phyloP scores from a whole-genome alignment of 2,888 invertebrate species.

The Eilema depressum region DNA sequence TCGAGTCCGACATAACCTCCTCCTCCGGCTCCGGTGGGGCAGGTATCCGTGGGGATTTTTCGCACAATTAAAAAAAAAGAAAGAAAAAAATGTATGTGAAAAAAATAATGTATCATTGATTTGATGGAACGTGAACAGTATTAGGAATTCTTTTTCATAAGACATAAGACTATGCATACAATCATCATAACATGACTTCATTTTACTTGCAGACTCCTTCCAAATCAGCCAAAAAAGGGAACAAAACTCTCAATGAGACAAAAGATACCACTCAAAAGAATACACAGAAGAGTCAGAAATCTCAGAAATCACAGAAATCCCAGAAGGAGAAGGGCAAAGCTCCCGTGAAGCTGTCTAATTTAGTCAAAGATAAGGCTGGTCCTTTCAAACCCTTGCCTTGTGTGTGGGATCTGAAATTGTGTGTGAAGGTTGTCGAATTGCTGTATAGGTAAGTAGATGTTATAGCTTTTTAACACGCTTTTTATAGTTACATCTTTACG shows the following conservation, averaged over 20 bases:
- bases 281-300: conserved; percentile 59
- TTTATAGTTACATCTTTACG: too few species aligned
- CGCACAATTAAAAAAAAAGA: too few species aligned
- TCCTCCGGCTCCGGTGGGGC: too few species aligned
- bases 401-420: conserved; percentile 72
- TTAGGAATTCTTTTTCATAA: too few species aligned
- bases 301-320: conserved; percentile 72
- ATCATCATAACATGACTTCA: too few species aligned
- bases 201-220: conserved; percentile 61
- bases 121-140: too few species aligned
- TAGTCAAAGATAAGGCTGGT: conserved; percentile 72
- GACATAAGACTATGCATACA: too few species aligned
- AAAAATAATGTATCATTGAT: too few species aligned
- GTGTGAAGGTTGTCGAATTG: conserved; percentile 69
- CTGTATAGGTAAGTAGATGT: conserved; percentile 66
- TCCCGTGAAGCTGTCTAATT: conserved; percentile 62
- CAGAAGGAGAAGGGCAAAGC: conserved; percentile 71
- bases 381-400: conserved; percentile 77
- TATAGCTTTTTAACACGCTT: too few species aligned
- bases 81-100: too few species aligned
- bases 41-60: too few species aligned
- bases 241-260: conserved; percentile 72
- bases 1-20: too few species aligned
- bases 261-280: conserved; percentile 66
- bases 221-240: conserved; percentile 68